Base-by-base conservation (phyloP, 2,888 invertebrate species). In the Meganola albula region DNA sequence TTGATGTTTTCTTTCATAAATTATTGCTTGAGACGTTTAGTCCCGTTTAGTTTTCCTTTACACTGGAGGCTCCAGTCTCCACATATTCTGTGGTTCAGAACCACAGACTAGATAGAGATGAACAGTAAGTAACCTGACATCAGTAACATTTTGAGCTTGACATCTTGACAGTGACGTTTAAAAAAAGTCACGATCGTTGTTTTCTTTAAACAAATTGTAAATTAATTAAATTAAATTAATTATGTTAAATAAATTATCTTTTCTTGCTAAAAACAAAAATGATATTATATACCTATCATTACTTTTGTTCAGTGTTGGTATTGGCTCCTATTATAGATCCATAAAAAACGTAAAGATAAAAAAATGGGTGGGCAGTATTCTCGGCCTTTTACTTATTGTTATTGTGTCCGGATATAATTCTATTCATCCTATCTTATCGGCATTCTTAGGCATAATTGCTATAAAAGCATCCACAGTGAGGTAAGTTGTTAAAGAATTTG, bases 231-330 rank as follows among this genome's bases (percentile, higher is more conserved):
- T 22, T 31, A 13, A 12, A 10, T 11, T 10, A 2, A 8, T 10
- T 5, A 10, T 5, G 10, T 2, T 10, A 1, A 4, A 4, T 12
- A 0, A 5, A 9, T 58, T 57, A 49, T 40, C 72, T 2, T 79
- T 85, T 50, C 20, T 85, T 26, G 62, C 58, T 27, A 93, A 93
- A 90, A 89, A 90, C 62, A 75, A 87, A 57, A 92, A 93, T 65
- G 94, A 95, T 75, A 79, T 93, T 31, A 84, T 94, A 53, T 95
- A 95, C 70, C 82, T 93, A 31, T 65, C 82, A 8, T 76, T 94
- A 28, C 74, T 95, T 40, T 63, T 93, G 30, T 82, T 88, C 30
- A 92, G 92, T 62, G 90, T 93, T 38, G 88, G 80, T 10, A 88
- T 93, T 53, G 94, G 95, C 0, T 86, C 88, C 20, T 87, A 88